Conservation (phyloP, 2,888 invertebrate genomes). For the Cetonia aurata region DNA sequence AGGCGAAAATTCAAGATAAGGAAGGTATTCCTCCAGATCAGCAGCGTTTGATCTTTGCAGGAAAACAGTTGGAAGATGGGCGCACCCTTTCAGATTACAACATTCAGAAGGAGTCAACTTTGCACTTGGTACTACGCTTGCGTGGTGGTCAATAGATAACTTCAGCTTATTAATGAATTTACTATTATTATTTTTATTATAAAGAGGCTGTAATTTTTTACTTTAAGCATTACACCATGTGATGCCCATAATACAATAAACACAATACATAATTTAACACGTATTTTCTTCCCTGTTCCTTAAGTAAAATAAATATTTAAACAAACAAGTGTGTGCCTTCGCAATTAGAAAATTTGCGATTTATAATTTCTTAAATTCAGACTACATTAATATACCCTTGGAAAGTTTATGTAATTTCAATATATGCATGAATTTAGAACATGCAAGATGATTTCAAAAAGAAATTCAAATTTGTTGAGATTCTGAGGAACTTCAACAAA, state of each 20-base stretch:
- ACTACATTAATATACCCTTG: no score
- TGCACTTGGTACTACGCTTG: constrained; percentile 45
- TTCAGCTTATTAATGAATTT: constrained; percentile 15
- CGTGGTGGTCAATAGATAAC: constrained; percentile 29
- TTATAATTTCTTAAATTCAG: no score
- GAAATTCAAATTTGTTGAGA: no score
- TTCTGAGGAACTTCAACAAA: no score
- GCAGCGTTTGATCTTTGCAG: constrained; percentile 75
- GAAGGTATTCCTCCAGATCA: constrained; percentile 74
- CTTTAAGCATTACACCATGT: constrained; percentile 39
- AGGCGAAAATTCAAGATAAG: constrained; percentile 70
- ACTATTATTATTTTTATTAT: constrained; percentile 16
- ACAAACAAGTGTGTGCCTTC: no score
- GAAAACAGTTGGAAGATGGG: constrained; percentile 79
- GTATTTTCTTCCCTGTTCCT: not conserved
- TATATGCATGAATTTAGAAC: no score
- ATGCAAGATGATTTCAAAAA: no score
- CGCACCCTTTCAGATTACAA: constrained; percentile 75
- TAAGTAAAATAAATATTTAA: no score
- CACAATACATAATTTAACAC: constrained; percentile 23
- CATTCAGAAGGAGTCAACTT: constrained; percentile 74
- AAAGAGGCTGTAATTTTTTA: constrained; percentile 44
- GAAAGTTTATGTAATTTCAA: no score
- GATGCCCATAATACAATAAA: constrained; percentile 34
- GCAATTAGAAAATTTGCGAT: no score